phyloP scores from a whole-genome alignment of 2,113 vertebrate species.

The Microcebus murinus region DNA sequence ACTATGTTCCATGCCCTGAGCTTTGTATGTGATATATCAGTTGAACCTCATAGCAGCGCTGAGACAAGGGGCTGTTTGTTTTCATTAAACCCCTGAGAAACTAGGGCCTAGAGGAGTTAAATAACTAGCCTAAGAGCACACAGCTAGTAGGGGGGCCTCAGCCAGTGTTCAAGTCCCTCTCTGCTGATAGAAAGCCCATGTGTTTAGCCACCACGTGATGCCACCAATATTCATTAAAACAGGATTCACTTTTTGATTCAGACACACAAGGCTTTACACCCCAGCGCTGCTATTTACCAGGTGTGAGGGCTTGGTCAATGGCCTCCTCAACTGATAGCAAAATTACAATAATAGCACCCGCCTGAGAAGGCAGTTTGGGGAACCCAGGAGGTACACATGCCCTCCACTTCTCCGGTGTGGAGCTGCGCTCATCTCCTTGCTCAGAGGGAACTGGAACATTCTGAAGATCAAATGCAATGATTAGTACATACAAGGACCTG shows the following conservation, averaged over 20 bases:
- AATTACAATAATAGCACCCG: neutral
- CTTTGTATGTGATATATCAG: fast-evolving
- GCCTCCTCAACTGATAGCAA: neutral
- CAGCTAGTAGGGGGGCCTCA: neutral
- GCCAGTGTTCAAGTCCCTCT: too few species aligned
- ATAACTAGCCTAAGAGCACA: neutral
- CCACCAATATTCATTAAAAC: neutral
- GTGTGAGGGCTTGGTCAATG: neutral
- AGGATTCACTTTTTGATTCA: neutral
- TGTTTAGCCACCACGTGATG: neutral
- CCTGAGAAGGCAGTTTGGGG: neutral
- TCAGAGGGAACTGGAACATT: neutral
- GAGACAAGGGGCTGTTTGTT: neutral
- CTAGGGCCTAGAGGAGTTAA: neutral
- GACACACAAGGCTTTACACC: neutral
- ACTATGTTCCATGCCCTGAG: neutral
- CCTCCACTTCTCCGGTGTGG: neutral
- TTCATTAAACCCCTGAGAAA: neutral
- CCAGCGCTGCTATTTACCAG: too few species aligned
- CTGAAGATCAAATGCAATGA: neutral
- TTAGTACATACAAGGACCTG: fast-evolving
- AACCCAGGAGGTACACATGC: neutral
- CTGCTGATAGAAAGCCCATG: neutral
- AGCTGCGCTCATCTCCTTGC: fast-evolving
- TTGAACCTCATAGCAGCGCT: neutral